These are phyloP conservation scores for Lycia hirtaria DNA, from an alignment of 2,888 invertebrate genomes.

Conservation along the genomic window DNA sequence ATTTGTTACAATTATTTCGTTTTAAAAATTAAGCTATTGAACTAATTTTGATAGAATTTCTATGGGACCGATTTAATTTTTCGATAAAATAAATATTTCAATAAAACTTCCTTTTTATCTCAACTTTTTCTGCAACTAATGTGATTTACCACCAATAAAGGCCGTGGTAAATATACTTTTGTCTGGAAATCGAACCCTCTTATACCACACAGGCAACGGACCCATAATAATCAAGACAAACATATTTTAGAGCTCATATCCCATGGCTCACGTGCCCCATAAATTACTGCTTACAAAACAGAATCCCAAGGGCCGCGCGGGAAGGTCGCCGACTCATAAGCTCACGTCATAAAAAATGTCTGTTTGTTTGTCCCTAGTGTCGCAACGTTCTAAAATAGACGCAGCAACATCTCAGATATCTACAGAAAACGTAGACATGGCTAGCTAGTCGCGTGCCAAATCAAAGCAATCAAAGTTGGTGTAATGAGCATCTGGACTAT, in stretches of 20 bases:
- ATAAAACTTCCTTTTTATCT: too few species aligned
- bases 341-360: conserved; percentile 27
- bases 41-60: too few species aligned
- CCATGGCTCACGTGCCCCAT: conserved; percentile 14
- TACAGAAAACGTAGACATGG: conserved; percentile 9
- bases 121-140: too few species aligned
- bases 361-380: conserved; percentile 32
- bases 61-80: too few species aligned
- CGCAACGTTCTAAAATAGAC: conserved; percentile 35
- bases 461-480: conserved; percentile 9
- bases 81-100: too few species aligned
- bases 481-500: conserved; percentile 16
- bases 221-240: conserved; percentile 4
- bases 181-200: neutral
- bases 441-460: conserved; percentile 21
- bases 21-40: too few species aligned
- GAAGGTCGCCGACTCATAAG: conserved; percentile 34
- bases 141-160: too few species aligned
- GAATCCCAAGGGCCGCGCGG: conserved; percentile 23
- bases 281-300: conserved; percentile 30
- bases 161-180: neutral
- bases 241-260: conserved; percentile 12
- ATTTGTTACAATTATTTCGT: too few species aligned
- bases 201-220: neutral
- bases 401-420: conserved; percentile 21